phyloP scores from a whole-genome alignment of 2,113 vertebrate species.

The Carassius auratus region DNA sequence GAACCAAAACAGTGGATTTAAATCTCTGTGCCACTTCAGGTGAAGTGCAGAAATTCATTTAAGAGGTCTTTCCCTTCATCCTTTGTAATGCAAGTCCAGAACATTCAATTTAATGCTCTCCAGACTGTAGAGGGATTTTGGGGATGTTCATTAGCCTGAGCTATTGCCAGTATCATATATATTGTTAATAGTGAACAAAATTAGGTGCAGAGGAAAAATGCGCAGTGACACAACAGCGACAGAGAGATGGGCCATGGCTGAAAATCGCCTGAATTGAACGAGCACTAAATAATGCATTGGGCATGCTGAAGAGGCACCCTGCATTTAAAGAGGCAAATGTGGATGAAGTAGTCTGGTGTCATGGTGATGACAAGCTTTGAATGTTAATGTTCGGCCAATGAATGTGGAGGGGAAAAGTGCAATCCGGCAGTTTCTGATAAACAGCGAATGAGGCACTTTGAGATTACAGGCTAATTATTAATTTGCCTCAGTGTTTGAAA shows the following conservation, averaged over 20 bases:
- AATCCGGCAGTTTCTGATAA: conserved; percentile 35
- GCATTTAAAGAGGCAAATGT: conserved; percentile 45
- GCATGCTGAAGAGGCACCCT: conserved; percentile 33
- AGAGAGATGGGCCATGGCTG: conserved; percentile 20
- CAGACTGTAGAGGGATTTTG: conserved; percentile 31
- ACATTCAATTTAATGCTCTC: conserved; percentile 26
- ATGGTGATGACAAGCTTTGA: conserved; percentile 31
- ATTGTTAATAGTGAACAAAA: conserved; percentile 48
- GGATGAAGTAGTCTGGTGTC: conserved; percentile 36
- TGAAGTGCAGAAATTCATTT: conserved; percentile 44
- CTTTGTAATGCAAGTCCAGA: conserved; percentile 28
- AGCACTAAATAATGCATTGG: conserved; percentile 35
- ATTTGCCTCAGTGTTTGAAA: conserved; percentile 15
- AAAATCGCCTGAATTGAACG: conserved; percentile 17
- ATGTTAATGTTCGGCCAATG: conserved; percentile 28
- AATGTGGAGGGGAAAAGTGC: conserved; percentile 25
- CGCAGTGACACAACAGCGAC: not conserved
- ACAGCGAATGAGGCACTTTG: conserved; percentile 4
- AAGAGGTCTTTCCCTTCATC: conserved; percentile 34
- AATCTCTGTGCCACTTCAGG: conserved; percentile 11
- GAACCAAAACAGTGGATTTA: conserved; percentile 11
- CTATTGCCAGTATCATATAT: conserved; percentile 40
- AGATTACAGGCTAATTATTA: conserved; percentile 36
- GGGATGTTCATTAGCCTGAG: conserved; percentile 50
- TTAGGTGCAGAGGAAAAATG: conserved; percentile 18